A percentile compares a stretch with the other conserved stretches of the same genome.
phyloP scores from a whole-genome alignment of 2,888 invertebrate genomes.

The Hoplodrina ambigua region DNA sequence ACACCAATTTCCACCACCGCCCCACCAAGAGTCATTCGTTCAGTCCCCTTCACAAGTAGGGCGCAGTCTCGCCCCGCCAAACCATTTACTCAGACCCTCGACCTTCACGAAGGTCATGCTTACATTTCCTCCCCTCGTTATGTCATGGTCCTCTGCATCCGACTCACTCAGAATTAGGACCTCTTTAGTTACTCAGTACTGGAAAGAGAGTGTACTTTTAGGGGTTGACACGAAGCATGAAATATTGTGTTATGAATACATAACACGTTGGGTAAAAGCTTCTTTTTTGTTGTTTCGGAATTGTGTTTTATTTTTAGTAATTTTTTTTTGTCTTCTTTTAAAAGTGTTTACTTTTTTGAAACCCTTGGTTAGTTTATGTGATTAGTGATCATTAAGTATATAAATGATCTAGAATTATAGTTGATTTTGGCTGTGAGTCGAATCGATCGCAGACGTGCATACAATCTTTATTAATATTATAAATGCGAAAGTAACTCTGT shows the following conservation, averaged over 20 bases:
- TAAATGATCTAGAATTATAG: too few relatives aligned
- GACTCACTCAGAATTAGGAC: slow-evolving; percentile 17
- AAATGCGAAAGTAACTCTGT: too few relatives aligned
- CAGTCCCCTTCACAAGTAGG: slow-evolving; percentile 21
- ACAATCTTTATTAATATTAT: too few relatives aligned
- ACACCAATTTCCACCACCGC: slow-evolving; percentile 24
- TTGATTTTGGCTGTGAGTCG: too few relatives aligned
- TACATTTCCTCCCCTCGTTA: slow-evolving; percentile 29
- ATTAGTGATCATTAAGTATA: too few relatives aligned
- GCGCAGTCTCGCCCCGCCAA: slow-evolving; percentile 21
- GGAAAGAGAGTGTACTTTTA: slow-evolving; percentile 3
- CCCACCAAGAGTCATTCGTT: slow-evolving; percentile 14
- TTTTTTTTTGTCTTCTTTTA: background rate
- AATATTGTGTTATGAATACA: background rate
- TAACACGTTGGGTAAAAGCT: background rate
- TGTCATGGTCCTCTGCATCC: slow-evolving; percentile 30
- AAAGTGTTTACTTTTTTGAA: background rate
- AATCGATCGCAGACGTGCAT: too few relatives aligned
- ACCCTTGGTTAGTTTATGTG: too few relatives aligned
- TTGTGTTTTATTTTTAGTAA: background rate
- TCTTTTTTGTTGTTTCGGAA: background rate
- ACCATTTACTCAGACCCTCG: slow-evolving; percentile 22
- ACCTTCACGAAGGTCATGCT: slow-evolving; percentile 49
- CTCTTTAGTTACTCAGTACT: slow-evolving; percentile 8
- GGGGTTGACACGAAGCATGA: background rate